Evolutionary conservation across 64 coral and sea anemone genomes (phyloP).

Genomic region (Montipora foliosa): DNA sequence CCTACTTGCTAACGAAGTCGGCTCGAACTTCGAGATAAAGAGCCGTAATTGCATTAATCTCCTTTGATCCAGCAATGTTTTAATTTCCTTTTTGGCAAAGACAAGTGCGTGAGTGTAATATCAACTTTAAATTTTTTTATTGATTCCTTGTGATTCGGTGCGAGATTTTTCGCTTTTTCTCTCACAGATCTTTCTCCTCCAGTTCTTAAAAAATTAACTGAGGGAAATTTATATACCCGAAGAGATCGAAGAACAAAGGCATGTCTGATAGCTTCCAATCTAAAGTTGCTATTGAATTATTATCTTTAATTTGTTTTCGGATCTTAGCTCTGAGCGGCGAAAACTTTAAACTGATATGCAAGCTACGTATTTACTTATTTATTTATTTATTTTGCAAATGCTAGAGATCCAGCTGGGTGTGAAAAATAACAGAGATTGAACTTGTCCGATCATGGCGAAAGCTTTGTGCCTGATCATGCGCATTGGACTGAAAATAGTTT

Average conservation of each 20-base stretch:
- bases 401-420: no score
- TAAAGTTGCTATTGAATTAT: conserved; percentile 36
- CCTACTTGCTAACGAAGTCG: conserved; percentile 40
- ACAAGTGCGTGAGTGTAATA: conserved; percentile 4
- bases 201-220: conserved; percentile 14
- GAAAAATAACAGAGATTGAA: background rate
- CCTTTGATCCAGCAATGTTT: conserved; percentile 28
- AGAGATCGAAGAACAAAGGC: background rate
- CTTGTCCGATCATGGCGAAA: background rate
- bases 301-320: conserved; percentile 28
- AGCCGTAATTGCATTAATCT: conserved; percentile 54
- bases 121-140: background rate
- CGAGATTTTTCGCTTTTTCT: background rate
- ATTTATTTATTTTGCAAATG: conserved; percentile 11
- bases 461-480: no score
- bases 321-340: conserved; percentile 1
- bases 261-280: conserved; percentile 32
- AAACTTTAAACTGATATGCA: conserved; percentile 6
- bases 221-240: background rate
- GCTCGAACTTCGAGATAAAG: conserved; percentile 22
- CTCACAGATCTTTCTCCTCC: background rate
- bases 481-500: no score
- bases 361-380: background rate
- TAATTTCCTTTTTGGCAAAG: conserved; percentile 55
- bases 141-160: background rate